Conservation (phyloP, 2,797 vertebrate species). For the Malurus splendens region DNA sequence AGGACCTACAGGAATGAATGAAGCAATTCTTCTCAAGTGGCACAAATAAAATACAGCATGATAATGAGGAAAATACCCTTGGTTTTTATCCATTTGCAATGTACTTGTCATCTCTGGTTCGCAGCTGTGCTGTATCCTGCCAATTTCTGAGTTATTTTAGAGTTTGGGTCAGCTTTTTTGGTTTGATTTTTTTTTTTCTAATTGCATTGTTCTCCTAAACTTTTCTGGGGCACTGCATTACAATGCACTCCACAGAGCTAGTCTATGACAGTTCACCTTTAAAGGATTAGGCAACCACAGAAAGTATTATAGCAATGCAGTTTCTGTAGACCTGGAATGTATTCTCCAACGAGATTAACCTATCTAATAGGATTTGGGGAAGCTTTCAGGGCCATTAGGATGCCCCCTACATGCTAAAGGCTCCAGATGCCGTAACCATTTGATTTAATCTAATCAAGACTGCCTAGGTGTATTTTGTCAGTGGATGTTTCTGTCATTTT, state of each 20-base stretch:
- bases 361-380: constrained; percentile 73
- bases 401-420: constrained; percentile 61
- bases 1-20: not conserved
- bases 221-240: not conserved
- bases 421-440: constrained; percentile 68
- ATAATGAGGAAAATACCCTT: not conserved
- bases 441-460: constrained; percentile 73
- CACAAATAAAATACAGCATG: not conserved
- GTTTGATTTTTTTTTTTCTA: not conserved
- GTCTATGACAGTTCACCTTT: constrained; percentile 35
- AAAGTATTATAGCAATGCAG: constrained; percentile 50
- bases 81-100: not conserved
- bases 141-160: not conserved
- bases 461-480: constrained; percentile 62
- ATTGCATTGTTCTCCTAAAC: not conserved
- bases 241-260: not conserved
- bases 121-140: not conserved
- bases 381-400: constrained; percentile 68
- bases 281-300: constrained; percentile 48
- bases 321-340: constrained; percentile 64
- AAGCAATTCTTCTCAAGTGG: not conserved
- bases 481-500: constrained; percentile 33
- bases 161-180: not conserved
- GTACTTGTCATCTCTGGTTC: not conserved
- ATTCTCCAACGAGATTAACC: constrained; percentile 71